Percentiles rank a stretch among this genome's conserved stretches.
Evolutionary conservation across 2,888 invertebrate species (phyloP).

Genomic region (Lottia scabra): DNA sequence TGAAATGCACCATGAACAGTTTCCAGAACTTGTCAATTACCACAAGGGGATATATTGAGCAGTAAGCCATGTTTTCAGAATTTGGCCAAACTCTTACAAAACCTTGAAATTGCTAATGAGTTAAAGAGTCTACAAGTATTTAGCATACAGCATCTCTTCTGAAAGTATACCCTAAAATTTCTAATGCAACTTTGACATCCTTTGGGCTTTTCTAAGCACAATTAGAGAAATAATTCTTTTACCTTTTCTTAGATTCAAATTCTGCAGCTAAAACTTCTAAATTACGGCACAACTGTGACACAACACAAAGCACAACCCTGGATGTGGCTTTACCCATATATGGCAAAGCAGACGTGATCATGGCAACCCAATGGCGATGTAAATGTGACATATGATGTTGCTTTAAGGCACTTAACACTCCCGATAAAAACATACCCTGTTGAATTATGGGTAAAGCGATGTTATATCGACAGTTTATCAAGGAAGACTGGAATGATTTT

Average conservation of each 20-base stretch:
- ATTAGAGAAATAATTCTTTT: no score
- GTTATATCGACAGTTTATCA: conserved; percentile 54
- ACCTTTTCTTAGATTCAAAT: conserved; percentile 39
- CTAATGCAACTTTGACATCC: no score
- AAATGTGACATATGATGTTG: conserved; percentile 79
- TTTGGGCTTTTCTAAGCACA: no score
- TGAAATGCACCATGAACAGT: no score
- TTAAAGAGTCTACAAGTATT: no score
- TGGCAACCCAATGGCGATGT: conserved; percentile 86
- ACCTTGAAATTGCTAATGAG: no score
- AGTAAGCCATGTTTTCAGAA: no score
- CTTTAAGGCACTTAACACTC: conserved; percentile 82
- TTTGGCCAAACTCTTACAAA: no score
- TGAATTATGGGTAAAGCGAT: conserved; percentile 71
- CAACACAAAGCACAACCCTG: conserved; percentile 81
- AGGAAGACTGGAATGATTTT: conserved; percentile 50
- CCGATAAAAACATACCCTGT: conserved; percentile 86
- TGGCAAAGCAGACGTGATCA: conserved; percentile 84
- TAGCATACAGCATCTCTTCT: no score
- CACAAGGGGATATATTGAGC: no score
- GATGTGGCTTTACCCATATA: conserved; percentile 82
- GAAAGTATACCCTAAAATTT: no score
- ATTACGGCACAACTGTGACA: conserved; percentile 84
- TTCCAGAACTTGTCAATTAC: no score
- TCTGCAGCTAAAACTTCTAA: conserved; percentile 76